A percentile compares a stretch with the other conserved stretches of the same genome.
phyloP scores from a whole-genome alignment of 2,797 vertebrate genomes.

The Chelmon rostratus region DNA sequence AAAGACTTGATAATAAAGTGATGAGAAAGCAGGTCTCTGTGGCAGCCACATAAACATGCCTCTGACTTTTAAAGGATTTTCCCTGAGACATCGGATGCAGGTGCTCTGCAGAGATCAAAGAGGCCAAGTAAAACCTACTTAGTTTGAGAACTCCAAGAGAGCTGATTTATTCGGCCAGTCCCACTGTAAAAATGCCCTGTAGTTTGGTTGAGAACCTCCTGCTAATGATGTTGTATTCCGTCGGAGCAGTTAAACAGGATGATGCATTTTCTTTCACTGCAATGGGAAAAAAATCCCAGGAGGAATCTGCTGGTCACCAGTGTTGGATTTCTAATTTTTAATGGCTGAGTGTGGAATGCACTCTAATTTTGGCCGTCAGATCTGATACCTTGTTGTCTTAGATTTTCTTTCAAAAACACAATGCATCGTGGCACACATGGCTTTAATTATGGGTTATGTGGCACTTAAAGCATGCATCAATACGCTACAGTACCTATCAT shows the following conservation, averaged over 20 bases:
- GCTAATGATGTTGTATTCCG: slow-evolving; percentile 68
- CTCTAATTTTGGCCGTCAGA: slow-evolving; percentile 14
- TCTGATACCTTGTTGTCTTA: slow-evolving; percentile 35
- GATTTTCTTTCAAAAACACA: slow-evolving; percentile 44
- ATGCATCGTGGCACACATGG: slow-evolving; percentile 58
- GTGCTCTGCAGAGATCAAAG: slow-evolving; percentile 85
- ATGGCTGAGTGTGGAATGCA: slow-evolving; percentile 1
- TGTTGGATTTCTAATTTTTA: slow-evolving; percentile 20
- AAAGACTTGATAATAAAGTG: slow-evolving; percentile 79
- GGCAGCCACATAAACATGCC: slow-evolving; percentile 79
- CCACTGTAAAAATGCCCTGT: slow-evolving; percentile 77
- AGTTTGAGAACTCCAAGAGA: slow-evolving; percentile 72
- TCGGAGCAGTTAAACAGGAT: slow-evolving; percentile 41
- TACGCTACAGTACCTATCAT: slow-evolving; percentile 53
- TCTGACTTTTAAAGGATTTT: slow-evolving; percentile 84
- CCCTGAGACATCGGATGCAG: slow-evolving; percentile 83
- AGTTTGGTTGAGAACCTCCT: slow-evolving; percentile 61
- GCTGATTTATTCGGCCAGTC: slow-evolving; percentile 75
- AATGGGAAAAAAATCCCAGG: slow-evolving; percentile 6
- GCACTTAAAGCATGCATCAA: slow-evolving; percentile 43
- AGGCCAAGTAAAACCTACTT: slow-evolving; percentile 70
- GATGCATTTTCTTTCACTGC: slow-evolving; percentile 54
- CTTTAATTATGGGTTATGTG: slow-evolving; percentile 63
- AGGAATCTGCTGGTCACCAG: slow-evolving; percentile 28
- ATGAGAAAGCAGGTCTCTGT: slow-evolving; percentile 78